A percentile compares a stretch with the other conserved stretches of the same genome.
phyloP scores from a whole-genome alignment of 2,113 vertebrate species.

The Siphamia tubifer region DNA sequence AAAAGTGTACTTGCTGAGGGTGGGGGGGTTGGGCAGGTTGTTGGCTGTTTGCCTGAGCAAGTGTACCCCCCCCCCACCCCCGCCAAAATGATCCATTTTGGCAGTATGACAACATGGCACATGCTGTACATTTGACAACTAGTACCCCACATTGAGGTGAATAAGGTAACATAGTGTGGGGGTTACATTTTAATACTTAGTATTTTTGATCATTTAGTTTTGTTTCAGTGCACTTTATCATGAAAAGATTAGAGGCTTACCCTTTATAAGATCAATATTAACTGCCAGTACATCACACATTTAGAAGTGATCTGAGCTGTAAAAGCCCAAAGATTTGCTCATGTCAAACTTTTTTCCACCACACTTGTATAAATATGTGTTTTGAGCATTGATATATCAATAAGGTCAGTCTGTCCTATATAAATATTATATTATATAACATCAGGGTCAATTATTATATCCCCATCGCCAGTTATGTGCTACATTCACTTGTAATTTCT shows the following conservation, averaged over 20 bases:
- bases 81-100: neutral
- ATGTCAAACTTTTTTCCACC: neutral
- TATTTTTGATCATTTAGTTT: neutral
- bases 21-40: neutral
- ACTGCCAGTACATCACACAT: neutral
- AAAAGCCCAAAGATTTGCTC: neutral
- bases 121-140: too few relatives aligned
- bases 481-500: constrained; percentile 2
- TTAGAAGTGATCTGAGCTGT: neutral
- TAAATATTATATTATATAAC: neutral
- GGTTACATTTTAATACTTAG: too few relatives aligned
- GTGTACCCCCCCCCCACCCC: neutral
- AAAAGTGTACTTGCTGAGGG: neutral
- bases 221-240: neutral
- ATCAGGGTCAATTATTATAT: neutral
- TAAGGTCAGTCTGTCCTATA: neutral
- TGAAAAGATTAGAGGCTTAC: too few relatives aligned
- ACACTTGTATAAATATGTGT: neutral
- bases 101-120: neutral
- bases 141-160: too few relatives aligned
- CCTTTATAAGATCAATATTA: neutral
- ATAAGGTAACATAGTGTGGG: neutral
- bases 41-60: neutral
- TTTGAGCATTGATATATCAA: neutral
- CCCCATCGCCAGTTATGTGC: neutral